phyloP scores from a whole-genome alignment of 2,113 vertebrate species.

The Pimephales promelas region DNA sequence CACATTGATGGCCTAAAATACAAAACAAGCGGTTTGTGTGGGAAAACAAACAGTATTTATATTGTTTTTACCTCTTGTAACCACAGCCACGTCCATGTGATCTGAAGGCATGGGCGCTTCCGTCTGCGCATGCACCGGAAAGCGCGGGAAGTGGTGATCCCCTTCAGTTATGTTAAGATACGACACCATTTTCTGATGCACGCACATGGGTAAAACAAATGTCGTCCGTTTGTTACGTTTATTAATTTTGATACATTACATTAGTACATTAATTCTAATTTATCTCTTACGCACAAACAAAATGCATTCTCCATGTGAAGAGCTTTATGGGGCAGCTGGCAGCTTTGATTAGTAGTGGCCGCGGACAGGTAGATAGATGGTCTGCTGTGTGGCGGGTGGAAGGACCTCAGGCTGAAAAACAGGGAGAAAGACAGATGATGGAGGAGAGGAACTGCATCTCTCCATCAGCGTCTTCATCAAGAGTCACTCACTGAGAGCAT shows the following conservation, averaged over 20 bases:
- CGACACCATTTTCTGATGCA: not conserved
- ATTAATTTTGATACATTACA: not conserved
- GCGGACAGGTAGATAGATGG: constrained; percentile 60
- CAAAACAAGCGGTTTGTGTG: too few species aligned
- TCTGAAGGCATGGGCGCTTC: too few species aligned
- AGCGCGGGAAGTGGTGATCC: too few species aligned
- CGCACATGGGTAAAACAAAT: not conserved
- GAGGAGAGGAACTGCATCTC: constrained; percentile 30
- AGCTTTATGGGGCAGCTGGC: constrained; percentile 56
- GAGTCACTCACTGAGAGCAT: constrained; percentile 51
- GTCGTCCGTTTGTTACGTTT: not conserved
- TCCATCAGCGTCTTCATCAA: constrained; percentile 52
- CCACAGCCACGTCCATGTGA: too few species aligned
- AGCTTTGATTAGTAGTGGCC: constrained; percentile 61
- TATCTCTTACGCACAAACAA: constrained; percentile 2
- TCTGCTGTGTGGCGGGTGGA: constrained; percentile 45
- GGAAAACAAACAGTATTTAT: too few species aligned
- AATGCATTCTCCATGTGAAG: constrained; percentile 20
- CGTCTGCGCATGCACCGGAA: too few species aligned
- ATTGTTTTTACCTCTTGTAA: too few species aligned
- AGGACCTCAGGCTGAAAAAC: constrained; percentile 44
- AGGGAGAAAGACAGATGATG: constrained; percentile 27
- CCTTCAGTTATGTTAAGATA: not conserved
- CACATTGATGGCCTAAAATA: too few species aligned
- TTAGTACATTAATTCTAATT: constrained; percentile 20